A percentile compares a stretch with the other conserved stretches of the same genome.
These are phyloP conservation scores for Drosophila kurseongensis DNA, from an alignment of 1,140 invertebrate genomes.

Conservation along the genomic window DNA sequence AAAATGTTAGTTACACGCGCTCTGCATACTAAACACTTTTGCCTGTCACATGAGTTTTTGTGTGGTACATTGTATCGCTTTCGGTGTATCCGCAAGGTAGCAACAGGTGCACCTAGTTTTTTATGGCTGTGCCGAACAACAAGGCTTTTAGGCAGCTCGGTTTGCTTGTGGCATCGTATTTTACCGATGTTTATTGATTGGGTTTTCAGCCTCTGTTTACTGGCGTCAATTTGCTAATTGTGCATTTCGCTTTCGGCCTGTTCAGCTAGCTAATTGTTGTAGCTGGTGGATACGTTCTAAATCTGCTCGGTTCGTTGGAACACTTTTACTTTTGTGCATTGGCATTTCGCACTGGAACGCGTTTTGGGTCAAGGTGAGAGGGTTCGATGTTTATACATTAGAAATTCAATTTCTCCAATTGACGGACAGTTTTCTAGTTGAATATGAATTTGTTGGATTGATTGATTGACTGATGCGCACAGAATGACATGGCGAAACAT, in stretches of 20 bases:
- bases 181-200: conserved; percentile 47
- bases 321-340: conserved; percentile 16
- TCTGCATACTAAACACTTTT: conserved; percentile 60
- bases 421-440: conserved; percentile 8
- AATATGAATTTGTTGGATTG: conserved; percentile 31
- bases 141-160: conserved; percentile 9
- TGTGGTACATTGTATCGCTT: conserved; percentile 4
- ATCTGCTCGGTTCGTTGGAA: neutral
- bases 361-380: conserved; percentile 46
- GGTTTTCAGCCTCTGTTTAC: conserved; percentile 28
- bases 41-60: neutral
- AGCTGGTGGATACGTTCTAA: conserved; percentile 28
- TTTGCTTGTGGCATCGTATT: conserved; percentile 20
- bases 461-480: conserved; percentile 38
- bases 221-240: conserved; percentile 55
- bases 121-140: conserved; percentile 14
- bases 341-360: conserved; percentile 20
- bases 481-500: conserved; percentile 13
- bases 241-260: conserved; percentile 37
- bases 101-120: conserved; percentile 66
- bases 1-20: conserved; percentile 54
- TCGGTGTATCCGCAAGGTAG: conserved; percentile 45
- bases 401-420: conserved; percentile 40
- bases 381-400: conserved; percentile 4
- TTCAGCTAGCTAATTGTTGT: conserved; percentile 22